Evolutionary conservation across 2,113 vertebrate genomes (phyloP).

Genomic region (Sula dactylatra): DNA sequence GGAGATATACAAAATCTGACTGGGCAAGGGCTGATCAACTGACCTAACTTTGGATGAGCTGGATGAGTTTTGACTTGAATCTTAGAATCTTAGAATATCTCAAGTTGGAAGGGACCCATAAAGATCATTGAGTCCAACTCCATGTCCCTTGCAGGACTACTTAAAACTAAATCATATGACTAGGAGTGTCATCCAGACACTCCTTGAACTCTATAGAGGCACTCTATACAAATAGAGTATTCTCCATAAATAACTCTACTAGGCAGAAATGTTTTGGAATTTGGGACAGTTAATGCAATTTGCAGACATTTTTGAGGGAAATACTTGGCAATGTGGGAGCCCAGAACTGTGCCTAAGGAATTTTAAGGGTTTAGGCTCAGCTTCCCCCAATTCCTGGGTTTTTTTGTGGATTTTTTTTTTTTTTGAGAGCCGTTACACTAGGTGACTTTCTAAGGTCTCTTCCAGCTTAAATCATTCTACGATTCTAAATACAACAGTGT

Average conservation of each 20-base stretch:
- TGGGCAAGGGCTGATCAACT: not conserved
- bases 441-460: not conserved
- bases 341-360: not conserved
- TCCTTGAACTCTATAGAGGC: too few relatives aligned
- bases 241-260: not conserved
- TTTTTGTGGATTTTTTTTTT: not conserved
- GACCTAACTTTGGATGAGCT: not conserved
- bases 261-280: not conserved
- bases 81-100: not conserved
- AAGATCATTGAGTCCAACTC: not conserved
- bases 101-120: not conserved
- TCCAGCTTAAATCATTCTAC: not conserved
- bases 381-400: not conserved
- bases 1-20: not conserved
- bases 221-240: not conserved
- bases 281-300: not conserved
- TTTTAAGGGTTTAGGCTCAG: not conserved
- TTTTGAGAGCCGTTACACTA: not conserved
- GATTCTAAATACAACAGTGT: not conserved
- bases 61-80: not conserved
- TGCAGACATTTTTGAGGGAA: not conserved
- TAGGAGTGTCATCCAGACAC: accelerated
- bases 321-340: not conserved
- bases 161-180: not conserved
- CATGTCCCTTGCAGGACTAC: not conserved